A percentile compares a stretch with the other conserved stretches of the same genome.
Evolutionary conservation across 2,113 vertebrate species (phyloP).

Genomic region (Vidua chalybeata): DNA sequence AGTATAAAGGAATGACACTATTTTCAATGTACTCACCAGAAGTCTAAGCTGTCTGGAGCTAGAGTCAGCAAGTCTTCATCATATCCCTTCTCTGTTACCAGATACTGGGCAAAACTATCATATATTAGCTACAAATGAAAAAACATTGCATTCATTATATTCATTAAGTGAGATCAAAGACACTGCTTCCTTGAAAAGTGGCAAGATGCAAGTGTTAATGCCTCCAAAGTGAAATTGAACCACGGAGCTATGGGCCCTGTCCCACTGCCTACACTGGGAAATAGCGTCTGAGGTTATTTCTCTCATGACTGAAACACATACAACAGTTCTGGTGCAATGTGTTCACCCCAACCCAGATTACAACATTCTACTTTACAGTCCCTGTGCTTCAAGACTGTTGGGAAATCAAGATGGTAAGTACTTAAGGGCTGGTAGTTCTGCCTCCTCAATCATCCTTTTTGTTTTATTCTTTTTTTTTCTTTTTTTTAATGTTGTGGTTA

Average conservation of each 20-base stretch:
- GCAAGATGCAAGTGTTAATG: neutral
- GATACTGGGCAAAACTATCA: conserved; percentile 89
- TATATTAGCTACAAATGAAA: conserved; percentile 87
- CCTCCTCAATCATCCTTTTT: rapidly evolving
- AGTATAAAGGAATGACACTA: neutral
- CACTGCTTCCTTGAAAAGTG: neutral
- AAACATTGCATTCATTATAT: neutral
- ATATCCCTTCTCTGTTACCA: conserved; percentile 90
- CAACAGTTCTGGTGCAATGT: neutral
- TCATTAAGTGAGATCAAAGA: neutral
- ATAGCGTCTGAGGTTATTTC: neutral
- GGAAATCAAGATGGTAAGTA: neutral
- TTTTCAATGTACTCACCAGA: conserved; percentile 83
- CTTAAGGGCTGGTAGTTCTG: neutral
- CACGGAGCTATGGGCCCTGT: too few species aligned
- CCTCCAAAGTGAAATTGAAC: neutral
- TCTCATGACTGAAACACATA: neutral
- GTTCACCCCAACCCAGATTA: neutral
- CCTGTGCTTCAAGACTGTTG: neutral
- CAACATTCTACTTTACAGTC: neutral
- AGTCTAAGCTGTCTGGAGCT: conserved; percentile 87
- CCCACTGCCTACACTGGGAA: neutral
- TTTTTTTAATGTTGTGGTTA: neutral
- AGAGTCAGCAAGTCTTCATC: conserved; percentile 85
- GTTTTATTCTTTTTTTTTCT: too few species aligned